Evolutionary conservation across 2,888 invertebrate genomes (phyloP), one percentile per base, ranked within the genome.

Genomic region (Rutpela maculata): DNA sequence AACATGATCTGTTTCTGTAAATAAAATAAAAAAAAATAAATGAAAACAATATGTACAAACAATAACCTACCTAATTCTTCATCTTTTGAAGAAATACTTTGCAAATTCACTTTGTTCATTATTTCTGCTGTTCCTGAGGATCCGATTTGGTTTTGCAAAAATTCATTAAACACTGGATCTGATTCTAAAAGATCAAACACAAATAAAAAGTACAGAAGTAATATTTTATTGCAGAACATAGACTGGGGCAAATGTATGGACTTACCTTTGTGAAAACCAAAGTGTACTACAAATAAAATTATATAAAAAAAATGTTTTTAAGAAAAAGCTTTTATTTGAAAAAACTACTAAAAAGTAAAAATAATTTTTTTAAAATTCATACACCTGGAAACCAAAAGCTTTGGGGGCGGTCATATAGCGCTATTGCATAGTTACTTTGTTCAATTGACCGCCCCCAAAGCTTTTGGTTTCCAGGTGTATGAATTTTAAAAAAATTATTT

Each of bases 101-200:
- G 85, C 38, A 79, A 57, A 57, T 80, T 78, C 11, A 59, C 65
- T 76, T 84, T 84, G 60, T 74, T 78, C 2, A 78, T 35, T 35
- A 79, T 65, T 22, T 84, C 85, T 9, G 71, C 60, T 5, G 75
- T 68, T 38, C 70, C 69, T 18, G 74, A 75, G 22, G 71, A 15
- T n/a, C 65, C 78, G 11, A 79, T 70, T 26, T 81, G 83, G 67
- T 82, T 83, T 76, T 84, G 84, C 10, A 86, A 74, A 79, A 85
- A 86, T 71, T 85, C 86, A 59, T 85, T 84, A 57, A 86, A 84
- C 0, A 82, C 81, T 9, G 84, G 79, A 76, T 86, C 86, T 12
- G 84, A 81, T 79, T 87, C 87, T 86, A 72, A 26, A 84, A 82
- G 65, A 69, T 57, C 38, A 56, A n/a, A 1, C 18, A 26, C 6